These are phyloP conservation scores for Cotesia glomerata DNA, from an alignment of 1,140 invertebrate species.

Conservation along the genomic window DNA sequence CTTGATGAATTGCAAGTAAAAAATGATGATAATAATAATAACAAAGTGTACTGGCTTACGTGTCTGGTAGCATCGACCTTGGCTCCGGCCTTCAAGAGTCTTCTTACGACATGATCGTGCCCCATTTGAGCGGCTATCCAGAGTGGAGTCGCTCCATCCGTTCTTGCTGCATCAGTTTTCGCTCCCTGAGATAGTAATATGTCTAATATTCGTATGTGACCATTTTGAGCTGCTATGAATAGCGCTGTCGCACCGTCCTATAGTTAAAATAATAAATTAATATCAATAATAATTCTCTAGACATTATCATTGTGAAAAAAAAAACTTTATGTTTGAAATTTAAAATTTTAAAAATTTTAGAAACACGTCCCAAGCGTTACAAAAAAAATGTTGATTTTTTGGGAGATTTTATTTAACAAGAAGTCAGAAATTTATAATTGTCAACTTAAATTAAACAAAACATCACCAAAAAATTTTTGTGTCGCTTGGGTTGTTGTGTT, in stretches of 20 bases:
- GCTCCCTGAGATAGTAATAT: constrained; percentile 75
- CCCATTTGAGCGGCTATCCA: constrained; percentile 96
- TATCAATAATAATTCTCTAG: no score
- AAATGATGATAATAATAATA: constrained; percentile 1
- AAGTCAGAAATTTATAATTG: no score
- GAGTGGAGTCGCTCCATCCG: constrained; percentile 85
- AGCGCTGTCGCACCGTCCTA: constrained; percentile 87
- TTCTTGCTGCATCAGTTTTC: constrained; percentile 72
- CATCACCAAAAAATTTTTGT: no score
- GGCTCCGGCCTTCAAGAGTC: constrained; percentile 78
- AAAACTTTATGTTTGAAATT: no score
- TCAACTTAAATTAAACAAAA: no score
- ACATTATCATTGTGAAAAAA: no score
- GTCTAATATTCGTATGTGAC: constrained; percentile 77
- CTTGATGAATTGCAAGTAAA: constrained; percentile 14
- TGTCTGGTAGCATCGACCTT: constrained; percentile 81
- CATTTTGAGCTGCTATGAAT: constrained; percentile 90
- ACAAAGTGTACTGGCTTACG: constrained; percentile 60
- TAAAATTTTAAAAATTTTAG: no score
- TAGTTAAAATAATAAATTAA: constrained; percentile 8
- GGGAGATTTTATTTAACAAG: no score
- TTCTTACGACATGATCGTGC: constrained; percentile 79
- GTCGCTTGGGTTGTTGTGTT: no score
- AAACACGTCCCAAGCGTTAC: no score
- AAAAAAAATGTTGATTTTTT: no score